Evolutionary conservation across 2,113 vertebrate genomes (phyloP), one percentile per base, ranked within the genome.

Genomic region (Corythornis vintsioides): DNA sequence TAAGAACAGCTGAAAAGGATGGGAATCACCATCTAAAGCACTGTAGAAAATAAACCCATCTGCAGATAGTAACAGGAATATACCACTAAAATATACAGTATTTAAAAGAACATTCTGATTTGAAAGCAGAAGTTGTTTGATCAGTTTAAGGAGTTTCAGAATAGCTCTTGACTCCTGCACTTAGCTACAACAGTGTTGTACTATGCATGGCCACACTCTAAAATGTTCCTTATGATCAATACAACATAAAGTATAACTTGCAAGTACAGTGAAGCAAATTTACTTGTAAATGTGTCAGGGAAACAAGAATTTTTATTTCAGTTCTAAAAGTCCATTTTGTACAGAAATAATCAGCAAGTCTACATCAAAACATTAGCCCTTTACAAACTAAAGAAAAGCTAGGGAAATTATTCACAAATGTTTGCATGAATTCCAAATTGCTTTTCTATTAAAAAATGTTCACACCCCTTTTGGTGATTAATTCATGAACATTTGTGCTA

Each of bases 401-500:
- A 75, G 45, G 16, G 22, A 88, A 93, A 93, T 90, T 77, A 89
- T 92, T 93, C 94, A 93, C 79, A 91, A 96, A 74, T 83, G 87
- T 92, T 95, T 93, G 47, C 82, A 81, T 94, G 87, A 93, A 95
- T 96, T 92, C 87, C 88, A 94, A 96, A 91, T 91, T 78, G 82
- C 64, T 74, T 93, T 92, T 89, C 87, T 91, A 65, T 95, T 95
- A 91, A 92, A 67, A 95, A 91, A 61, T 64, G 75, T 96, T 96
- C 95, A 88, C 92, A 93, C 95, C 75, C 91, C 72, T 96, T 89
- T 96, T 93, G 91, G 91, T 94, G 95, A 91, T 91, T 94, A 96
- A 93, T 95, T 93, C 72, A 47, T 64, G 95, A 96, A 96, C 95
- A 95, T 94, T 96, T 96, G 94, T 94, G 95, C 92, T 96, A 96